phyloP scores from a whole-genome alignment of 1,140 invertebrate genomes.

The Drosophila ironensis region DNA sequence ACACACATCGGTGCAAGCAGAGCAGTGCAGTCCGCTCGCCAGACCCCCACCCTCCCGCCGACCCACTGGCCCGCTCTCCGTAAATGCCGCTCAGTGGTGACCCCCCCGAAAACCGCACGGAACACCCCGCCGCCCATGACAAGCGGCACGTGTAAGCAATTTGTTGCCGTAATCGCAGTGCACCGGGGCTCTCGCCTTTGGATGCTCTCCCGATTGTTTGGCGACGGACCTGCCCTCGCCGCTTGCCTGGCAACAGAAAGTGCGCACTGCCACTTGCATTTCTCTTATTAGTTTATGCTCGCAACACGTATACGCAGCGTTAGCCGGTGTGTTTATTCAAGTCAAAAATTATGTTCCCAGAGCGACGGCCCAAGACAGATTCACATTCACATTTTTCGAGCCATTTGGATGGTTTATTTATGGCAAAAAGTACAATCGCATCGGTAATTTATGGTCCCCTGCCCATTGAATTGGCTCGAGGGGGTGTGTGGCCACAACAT shows the following conservation, averaged over 20 bases:
- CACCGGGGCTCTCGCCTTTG: not conserved
- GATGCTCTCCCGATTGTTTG: constrained; percentile 17
- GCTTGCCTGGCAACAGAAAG: constrained; percentile 60
- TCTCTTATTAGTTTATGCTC: constrained; percentile 46
- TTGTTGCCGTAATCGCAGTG: constrained; percentile 65
- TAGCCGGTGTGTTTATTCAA: constrained; percentile 5
- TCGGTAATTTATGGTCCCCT: constrained; percentile 48
- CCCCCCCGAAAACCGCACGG: not conserved
- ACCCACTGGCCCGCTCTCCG: constrained; percentile 10
- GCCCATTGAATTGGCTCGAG: constrained; percentile 38
- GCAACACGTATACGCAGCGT: constrained; percentile 55
- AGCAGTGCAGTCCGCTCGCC: not conserved
- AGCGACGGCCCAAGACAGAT: constrained; percentile 13
- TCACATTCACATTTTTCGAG: constrained; percentile 19
- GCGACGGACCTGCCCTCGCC: not conserved
- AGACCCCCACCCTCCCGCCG: not conserved
- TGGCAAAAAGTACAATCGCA: constrained; percentile 12
- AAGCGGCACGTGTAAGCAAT: constrained; percentile 73
- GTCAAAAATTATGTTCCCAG: constrained; percentile 27
- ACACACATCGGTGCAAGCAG: constrained; percentile 16
- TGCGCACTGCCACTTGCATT: constrained; percentile 50
- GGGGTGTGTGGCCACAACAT: constrained; percentile 36
- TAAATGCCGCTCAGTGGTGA: not conserved
- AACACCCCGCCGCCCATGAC: constrained; percentile 10
- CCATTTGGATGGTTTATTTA: constrained; percentile 19